Base-by-base conservation (phyloP, 2,888 invertebrate species). In the Epinotia bilunana region DNA sequence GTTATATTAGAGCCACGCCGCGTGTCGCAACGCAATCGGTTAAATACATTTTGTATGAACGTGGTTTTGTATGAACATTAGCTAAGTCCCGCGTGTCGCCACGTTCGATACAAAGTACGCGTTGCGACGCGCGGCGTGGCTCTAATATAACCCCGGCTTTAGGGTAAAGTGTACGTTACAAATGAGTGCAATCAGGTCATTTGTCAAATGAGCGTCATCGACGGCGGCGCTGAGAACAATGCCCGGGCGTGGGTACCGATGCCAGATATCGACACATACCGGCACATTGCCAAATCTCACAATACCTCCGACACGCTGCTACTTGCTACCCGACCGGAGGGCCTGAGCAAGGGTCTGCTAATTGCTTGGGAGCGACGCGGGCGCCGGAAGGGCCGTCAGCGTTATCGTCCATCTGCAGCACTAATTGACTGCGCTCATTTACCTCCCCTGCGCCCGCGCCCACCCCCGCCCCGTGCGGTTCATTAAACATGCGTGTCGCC, bases 321-420 rank as follows among this genome's bases (percentile, higher is more conserved):
- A n/a, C n/a, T 61, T 9, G 16, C 6, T n/a, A 1, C n/a, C 33
- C 20, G 16, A 23, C 11, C 23, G 23, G 33, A 28, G 28, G 12
- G 49, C 65, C 12, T 5, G 18, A 53, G 55, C n/a, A 18, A 28
- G 28, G 49, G 23, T 16, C 18, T 33, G 20, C 16, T n/a, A 61
- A 33, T 61, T 28, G 33, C 33, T 16, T 20, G 61, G 65, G 28
- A 23, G 65, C 65, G 28, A 23, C 65, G 53, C 33, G 49, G 65
- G 53, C 65, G 65, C 63, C 63, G 72, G 72, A 72, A 63, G 72
- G 53, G 58, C 63, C 70, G 70, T 72, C 72, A 71, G 55, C 72
- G 63, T 43, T 72, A 72, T 72, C 72, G 57, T 43, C 72, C 63
- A 72, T 72, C 57, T 57, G 63, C 57, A 20, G 46, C 72, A 63